Conservation (phyloP, 2,113 vertebrate genomes). For the Sardina pilchardus region DNA sequence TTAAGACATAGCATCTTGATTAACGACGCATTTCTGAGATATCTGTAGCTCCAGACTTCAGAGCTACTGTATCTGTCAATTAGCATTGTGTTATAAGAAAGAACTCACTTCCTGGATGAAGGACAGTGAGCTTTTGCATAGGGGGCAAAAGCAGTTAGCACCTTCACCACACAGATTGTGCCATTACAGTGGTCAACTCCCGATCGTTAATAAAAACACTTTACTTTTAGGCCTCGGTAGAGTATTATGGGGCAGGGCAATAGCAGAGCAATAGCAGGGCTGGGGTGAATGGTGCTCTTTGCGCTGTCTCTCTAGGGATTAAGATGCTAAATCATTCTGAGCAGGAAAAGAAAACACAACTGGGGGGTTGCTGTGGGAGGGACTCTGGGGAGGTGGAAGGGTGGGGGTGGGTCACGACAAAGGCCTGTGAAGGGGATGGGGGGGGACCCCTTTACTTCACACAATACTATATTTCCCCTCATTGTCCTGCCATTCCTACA, state of each 20-base stretch:
- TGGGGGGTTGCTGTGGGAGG: not conserved
- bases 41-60: no score
- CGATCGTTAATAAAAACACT: not conserved
- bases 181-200: not conserved
- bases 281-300: conserved; percentile 61
- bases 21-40: not conserved
- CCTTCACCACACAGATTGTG: not conserved
- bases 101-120: not conserved
- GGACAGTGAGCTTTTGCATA: not conserved
- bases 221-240: not conserved
- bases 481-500: conserved; percentile 28
- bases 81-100: no score
- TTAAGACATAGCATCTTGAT: not conserved
- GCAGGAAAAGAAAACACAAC: conserved; percentile 68
- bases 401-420: conserved; percentile 48
- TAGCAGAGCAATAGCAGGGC: not conserved
- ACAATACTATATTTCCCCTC: conserved; percentile 35
- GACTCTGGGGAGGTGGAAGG: conserved; percentile 11
- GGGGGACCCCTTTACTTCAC: conserved; percentile 6
- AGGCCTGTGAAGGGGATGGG: conserved; percentile 28
- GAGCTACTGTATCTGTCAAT: no score
- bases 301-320: conserved; percentile 68
- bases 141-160: not conserved
- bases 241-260: not conserved
- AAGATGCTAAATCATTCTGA: conserved; percentile 60